These are phyloP conservation scores for Cettia cetti DNA, from an alignment of 2,113 vertebrate species.

Conservation along the genomic window DNA sequence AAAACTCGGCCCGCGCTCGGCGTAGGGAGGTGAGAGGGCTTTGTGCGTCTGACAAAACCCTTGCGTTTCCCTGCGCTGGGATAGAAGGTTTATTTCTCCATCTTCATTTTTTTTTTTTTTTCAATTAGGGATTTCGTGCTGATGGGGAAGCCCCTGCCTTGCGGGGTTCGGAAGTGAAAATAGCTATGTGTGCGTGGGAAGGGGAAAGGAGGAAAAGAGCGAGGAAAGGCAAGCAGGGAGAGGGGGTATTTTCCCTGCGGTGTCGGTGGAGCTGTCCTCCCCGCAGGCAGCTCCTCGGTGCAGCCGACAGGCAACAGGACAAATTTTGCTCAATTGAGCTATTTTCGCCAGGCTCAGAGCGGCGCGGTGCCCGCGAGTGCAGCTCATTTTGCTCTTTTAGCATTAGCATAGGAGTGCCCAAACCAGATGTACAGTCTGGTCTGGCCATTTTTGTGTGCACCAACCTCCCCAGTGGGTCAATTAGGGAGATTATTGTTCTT, in stretches of 20 bases:
- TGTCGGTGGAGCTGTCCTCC: not conserved
- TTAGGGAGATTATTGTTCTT: conserved; percentile 99
- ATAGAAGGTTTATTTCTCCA: not conserved
- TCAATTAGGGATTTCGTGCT: not conserved
- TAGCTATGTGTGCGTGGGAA: not conserved
- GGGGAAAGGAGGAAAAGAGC: not conserved
- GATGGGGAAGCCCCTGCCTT: not conserved
- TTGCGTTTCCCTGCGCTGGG: not conserved
- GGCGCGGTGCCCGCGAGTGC: not conserved
- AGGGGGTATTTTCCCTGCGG: not conserved
- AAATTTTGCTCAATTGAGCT: not conserved
- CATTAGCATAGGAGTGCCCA: conserved; percentile 85
- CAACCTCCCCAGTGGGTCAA: conserved; percentile 98
- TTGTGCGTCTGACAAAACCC: not conserved
- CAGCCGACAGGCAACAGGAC: not conserved
- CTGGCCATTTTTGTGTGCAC: conserved; percentile 81
- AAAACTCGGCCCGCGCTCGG: not conserved
- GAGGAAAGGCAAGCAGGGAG: not conserved
- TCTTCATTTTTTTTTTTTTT: not conserved
- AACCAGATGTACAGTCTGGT: conserved; percentile 89
- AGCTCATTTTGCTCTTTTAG: conserved; percentile 66
- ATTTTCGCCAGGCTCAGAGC: conserved; percentile 17
- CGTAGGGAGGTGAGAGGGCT: not conserved
- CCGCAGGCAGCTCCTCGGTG: not conserved
- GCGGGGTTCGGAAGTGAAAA: not conserved